Percentiles rank a stretch among this genome's conserved stretches.
These are phyloP conservation scores for Aphelocoma coerulescens DNA, from an alignment of 2,113 vertebrate species.

Conservation along the genomic window DNA sequence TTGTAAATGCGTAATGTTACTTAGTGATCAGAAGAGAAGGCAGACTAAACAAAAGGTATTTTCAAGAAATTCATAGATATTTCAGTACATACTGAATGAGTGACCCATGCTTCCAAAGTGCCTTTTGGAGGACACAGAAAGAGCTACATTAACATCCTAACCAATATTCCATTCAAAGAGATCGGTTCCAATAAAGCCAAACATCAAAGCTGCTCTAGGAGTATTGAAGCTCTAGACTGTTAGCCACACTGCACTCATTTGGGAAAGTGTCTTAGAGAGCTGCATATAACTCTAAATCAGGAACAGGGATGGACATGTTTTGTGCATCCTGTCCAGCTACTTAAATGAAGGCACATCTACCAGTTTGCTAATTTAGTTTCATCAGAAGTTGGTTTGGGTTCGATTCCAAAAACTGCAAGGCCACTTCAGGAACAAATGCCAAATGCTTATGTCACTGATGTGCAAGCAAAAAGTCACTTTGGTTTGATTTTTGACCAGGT, in stretches of 20 bases:
- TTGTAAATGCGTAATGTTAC: slow-evolving; percentile 38
- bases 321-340: neutral
- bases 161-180: neutral
- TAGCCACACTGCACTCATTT: neutral
- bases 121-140: neutral
- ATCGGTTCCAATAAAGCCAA: neutral
- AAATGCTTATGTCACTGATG: neutral
- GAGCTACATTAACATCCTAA: neutral
- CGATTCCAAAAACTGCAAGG: neutral
- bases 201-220: neutral
- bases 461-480: neutral
- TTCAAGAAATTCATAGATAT: slow-evolving; percentile 16
- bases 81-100: slow-evolving; percentile 10
- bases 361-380: neutral
- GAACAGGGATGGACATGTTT: neutral
- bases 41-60: neutral
- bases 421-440: neutral
- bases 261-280: neutral
- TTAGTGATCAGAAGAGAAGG: slow-evolving; percentile 42
- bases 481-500: neutral
- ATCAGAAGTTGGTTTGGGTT: neutral
- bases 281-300: neutral
- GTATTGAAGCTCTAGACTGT: neutral
- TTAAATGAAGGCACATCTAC: neutral
- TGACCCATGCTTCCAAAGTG: neutral